Percentiles rank a stretch among this genome's conserved stretches.
Evolutionary conservation across 2,888 invertebrate species (phyloP).

Genomic region (Nymphalis c-album): DNA sequence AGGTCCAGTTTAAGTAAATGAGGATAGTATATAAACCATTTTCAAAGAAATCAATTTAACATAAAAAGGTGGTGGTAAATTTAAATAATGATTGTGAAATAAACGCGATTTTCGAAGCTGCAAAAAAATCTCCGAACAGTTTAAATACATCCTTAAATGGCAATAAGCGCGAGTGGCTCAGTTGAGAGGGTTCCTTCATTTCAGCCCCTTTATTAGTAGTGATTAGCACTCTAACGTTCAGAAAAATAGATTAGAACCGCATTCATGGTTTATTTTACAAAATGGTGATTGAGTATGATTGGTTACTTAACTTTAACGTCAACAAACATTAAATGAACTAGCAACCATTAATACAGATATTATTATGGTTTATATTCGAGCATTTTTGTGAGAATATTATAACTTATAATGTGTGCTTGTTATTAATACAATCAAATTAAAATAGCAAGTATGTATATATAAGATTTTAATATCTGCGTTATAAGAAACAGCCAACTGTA

Average conservation of each 20-base stretch:
- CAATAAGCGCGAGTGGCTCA: constrained; percentile 44
- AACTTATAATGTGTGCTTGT: no score
- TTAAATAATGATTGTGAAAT: constrained; percentile 41
- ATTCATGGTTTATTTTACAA: constrained; percentile 33
- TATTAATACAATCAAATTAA: no score
- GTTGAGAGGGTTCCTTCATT: constrained; percentile 41
- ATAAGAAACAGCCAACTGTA: no score
- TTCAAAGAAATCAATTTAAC: constrained; percentile 3
- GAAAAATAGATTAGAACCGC: constrained; percentile 37
- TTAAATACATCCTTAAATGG: constrained; percentile 44
- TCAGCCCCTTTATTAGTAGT: constrained; percentile 42
- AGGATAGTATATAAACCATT: not conserved
- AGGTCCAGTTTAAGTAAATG: not conserved
- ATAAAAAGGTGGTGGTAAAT: constrained; percentile 25
- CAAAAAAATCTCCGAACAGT: constrained; percentile 40
- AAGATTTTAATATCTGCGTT: no score
- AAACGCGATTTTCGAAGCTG: constrained; percentile 40
- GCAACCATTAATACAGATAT: no score
- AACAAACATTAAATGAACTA: no score
- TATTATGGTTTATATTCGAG: no score
- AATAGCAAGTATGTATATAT: no score
- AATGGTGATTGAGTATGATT: constrained; percentile 25
- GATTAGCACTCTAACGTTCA: constrained; percentile 42
- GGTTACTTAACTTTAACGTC: not conserved
- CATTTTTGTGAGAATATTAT: no score